phyloP scores from a whole-genome alignment of 2,113 vertebrate genomes.

The Zapornia atra region DNA sequence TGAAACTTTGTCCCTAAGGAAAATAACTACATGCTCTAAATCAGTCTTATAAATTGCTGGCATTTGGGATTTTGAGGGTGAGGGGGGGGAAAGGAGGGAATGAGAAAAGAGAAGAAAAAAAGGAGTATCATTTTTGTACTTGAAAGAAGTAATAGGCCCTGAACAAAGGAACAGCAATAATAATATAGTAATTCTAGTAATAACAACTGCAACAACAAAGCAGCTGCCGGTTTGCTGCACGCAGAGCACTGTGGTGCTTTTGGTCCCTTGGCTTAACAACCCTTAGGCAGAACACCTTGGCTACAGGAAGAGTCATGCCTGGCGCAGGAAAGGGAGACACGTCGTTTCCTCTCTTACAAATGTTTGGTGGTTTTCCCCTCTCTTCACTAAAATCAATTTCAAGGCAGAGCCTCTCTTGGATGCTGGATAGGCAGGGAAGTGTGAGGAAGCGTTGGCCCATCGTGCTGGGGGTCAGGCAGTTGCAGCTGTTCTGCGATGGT shows the following conservation, averaged over 20 bases:
- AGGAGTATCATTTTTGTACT: background rate
- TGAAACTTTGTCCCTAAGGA: background rate
- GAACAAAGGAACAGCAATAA: background rate
- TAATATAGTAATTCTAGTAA: background rate
- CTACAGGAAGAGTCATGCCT: background rate
- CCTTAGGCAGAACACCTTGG: background rate
- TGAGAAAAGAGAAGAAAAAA: background rate
- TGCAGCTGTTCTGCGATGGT: background rate
- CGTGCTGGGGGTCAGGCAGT: background rate
- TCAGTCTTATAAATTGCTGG: background rate
- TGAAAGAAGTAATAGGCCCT: background rate
- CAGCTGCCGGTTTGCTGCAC: background rate
- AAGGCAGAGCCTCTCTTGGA: background rate
- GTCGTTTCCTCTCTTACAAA: background rate
- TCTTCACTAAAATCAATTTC: background rate
- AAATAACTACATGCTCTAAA: background rate
- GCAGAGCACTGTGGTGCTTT: background rate
- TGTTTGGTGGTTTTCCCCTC: background rate
- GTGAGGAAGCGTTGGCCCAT: rapidly evolving
- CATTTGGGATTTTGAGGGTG: background rate
- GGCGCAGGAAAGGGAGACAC: background rate
- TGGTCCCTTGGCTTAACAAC: background rate
- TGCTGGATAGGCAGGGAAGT: background rate
- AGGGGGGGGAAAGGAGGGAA: background rate
- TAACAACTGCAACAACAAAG: background rate